Conservation (phyloP, 2,113 vertebrate species). For the Spea multiplicata region DNA sequence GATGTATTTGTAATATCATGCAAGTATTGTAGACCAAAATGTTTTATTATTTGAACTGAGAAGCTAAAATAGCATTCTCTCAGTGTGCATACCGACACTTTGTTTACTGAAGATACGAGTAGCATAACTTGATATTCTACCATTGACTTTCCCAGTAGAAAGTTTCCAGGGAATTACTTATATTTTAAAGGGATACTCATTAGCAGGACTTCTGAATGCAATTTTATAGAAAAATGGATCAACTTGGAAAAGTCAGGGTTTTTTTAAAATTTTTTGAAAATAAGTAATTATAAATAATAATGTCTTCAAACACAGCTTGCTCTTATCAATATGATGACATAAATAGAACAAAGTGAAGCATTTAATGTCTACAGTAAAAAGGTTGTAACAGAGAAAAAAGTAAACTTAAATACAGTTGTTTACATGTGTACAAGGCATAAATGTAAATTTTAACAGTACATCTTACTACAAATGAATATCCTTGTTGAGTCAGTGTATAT, state of each 20-base stretch:
- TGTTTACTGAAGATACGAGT: neutral
- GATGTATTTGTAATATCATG: no score
- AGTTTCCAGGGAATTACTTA: neutral
- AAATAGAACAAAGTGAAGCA: neutral
- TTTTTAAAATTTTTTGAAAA: neutral
- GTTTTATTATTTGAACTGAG: neutral
- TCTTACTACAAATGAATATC: neutral
- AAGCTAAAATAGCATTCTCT: neutral
- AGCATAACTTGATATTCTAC: neutral
- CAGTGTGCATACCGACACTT: neutral
- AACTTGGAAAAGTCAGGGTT: neutral
- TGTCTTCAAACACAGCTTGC: neutral
- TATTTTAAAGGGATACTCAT: neutral
- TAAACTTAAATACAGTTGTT: neutral
- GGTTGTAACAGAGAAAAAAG: neutral
- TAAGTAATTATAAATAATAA: neutral
- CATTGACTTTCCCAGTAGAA: conserved; percentile 1
- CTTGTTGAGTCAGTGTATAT: neutral
- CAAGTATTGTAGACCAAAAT: no score
- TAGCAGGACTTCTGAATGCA: neutral
- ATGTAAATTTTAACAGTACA: neutral
- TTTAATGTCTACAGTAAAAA: neutral
- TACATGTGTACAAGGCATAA: neutral
- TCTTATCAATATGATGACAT: neutral
- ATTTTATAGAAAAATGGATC: neutral